A percentile compares a stretch with the other conserved stretches of the same genome.
phyloP scores from a whole-genome alignment of 2,797 vertebrate species.

The Tangara arthus region DNA sequence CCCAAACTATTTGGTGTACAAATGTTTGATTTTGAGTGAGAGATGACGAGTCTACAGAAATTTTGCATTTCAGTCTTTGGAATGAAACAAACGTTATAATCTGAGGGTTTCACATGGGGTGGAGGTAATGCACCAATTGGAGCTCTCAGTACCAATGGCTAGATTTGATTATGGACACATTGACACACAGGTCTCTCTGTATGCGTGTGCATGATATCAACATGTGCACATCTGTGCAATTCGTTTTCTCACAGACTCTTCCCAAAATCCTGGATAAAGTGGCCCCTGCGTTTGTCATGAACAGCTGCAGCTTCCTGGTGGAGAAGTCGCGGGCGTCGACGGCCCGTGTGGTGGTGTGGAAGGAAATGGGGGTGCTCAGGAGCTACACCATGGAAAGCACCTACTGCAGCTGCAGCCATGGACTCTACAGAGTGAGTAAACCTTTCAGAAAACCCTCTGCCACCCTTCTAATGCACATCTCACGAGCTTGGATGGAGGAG shows the following conservation, averaged over 20 bases:
- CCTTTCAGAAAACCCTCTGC: background rate
- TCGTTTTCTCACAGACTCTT: conserved; percentile 78
- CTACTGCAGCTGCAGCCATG: conserved; percentile 90
- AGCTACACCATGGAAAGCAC: conserved; percentile 97
- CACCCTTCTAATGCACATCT: background rate
- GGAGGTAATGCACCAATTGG: background rate
- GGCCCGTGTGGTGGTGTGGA: conserved; percentile 90
- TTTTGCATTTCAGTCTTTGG: background rate
- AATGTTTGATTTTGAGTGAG: background rate
- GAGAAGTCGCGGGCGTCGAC: conserved; percentile 90
- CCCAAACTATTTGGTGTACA: background rate
- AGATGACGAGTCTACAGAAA: background rate
- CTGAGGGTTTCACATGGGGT: background rate
- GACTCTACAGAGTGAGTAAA: conserved; percentile 85
- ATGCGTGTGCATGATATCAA: background rate
- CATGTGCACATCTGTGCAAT: background rate
- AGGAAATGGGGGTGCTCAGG: conserved; percentile 87
- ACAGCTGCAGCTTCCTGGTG: conserved; percentile 90
- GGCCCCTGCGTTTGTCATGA: conserved; percentile 89
- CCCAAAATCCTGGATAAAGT: conserved; percentile 90
- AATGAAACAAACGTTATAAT: background rate
- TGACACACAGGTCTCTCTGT: background rate
- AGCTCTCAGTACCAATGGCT: background rate
- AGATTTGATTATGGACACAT: background rate
- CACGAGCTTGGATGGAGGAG: background rate